Percentiles rank a stretch among this genome's conserved stretches.
Conservation (phyloP, 1,140 invertebrate species). For the Physella acuta region DNA sequence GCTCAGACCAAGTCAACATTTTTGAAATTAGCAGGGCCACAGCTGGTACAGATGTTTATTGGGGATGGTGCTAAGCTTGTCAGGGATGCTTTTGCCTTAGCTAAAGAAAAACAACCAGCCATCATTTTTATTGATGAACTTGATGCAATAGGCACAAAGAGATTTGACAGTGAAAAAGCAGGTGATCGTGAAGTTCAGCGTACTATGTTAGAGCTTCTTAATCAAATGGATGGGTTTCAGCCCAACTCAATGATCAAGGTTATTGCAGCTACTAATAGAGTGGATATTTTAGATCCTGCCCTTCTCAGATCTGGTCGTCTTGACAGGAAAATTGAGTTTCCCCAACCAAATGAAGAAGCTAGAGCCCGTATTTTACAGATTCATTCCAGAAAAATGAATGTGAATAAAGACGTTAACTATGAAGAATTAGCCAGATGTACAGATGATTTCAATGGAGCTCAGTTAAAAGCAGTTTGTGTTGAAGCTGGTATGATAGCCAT, state of each 20-base stretch:
- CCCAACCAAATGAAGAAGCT: constrained; percentile 98
- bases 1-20: constrained; percentile 99
- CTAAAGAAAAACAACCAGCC: constrained; percentile 98
- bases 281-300: constrained; percentile 98
- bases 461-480: constrained; percentile 99
- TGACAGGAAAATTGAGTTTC: constrained; percentile 99
- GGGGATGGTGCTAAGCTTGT: constrained; percentile 99
- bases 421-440: constrained; percentile 97
- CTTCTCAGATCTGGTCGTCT: constrained; percentile 92
- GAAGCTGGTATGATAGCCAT: constrained; percentile 99
- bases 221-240: constrained; percentile 98
- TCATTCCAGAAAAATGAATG: constrained; percentile 99
- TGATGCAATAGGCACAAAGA: constrained; percentile 96
- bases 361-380: constrained; percentile 99
- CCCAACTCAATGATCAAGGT: constrained; percentile 98
- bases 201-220: constrained; percentile 98
- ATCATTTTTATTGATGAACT: constrained; percentile 99
- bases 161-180: constrained; percentile 99
- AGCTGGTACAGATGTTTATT: constrained; percentile 98
- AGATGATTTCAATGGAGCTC: constrained; percentile 99
- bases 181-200: constrained; percentile 98
- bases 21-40: constrained; percentile 93
- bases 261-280: constrained; percentile 98
- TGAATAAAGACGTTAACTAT: constrained; percentile 94
- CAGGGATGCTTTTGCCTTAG: constrained; percentile 96